These are phyloP conservation scores for Lordiphosa clarofinis DNA, from an alignment of 1,140 invertebrate species.

Conservation along the genomic window DNA sequence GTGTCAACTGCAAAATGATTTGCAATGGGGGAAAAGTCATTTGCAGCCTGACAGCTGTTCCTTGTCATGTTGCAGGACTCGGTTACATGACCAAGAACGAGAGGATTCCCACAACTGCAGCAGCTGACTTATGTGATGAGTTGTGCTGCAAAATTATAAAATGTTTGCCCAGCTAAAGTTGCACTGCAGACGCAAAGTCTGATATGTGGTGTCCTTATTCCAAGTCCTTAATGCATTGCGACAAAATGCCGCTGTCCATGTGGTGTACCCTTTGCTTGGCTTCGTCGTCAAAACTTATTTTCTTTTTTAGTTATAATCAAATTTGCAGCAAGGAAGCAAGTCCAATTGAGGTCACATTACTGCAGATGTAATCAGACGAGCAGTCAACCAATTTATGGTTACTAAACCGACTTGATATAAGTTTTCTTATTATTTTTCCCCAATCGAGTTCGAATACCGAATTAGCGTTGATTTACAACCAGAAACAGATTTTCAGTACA, in stretches of 20 bases:
- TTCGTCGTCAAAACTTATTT: background rate
- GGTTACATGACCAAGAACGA: conserved; percentile 29
- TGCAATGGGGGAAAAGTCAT: conserved; percentile 15
- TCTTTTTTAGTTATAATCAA: conserved; percentile 6
- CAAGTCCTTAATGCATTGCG: conserved; percentile 19
- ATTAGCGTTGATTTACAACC: no score
- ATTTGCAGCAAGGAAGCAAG: background rate
- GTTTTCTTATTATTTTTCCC: no score
- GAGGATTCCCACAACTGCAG: conserved; percentile 2
- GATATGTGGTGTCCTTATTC: conserved; percentile 21
- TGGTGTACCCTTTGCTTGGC: conserved; percentile 4
- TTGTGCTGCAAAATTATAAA: conserved; percentile 52
- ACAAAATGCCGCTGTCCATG: conserved; percentile 6
- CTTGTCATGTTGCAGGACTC: conserved; percentile 43
- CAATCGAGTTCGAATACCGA: no score
- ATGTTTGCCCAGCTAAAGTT: conserved; percentile 67
- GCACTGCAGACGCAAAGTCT: conserved; percentile 10
- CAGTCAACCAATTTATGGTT: background rate
- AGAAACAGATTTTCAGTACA: no score
- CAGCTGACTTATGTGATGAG: conserved; percentile 44
- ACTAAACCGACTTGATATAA: no score
- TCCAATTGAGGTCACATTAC: conserved; percentile 6
- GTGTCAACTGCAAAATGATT: conserved; percentile 55
- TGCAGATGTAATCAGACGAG: conserved; percentile 8
- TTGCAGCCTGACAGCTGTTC: conserved; percentile 29